Conservation (phyloP, 2,888 invertebrate genomes). For the Portevinia maculata region DNA sequence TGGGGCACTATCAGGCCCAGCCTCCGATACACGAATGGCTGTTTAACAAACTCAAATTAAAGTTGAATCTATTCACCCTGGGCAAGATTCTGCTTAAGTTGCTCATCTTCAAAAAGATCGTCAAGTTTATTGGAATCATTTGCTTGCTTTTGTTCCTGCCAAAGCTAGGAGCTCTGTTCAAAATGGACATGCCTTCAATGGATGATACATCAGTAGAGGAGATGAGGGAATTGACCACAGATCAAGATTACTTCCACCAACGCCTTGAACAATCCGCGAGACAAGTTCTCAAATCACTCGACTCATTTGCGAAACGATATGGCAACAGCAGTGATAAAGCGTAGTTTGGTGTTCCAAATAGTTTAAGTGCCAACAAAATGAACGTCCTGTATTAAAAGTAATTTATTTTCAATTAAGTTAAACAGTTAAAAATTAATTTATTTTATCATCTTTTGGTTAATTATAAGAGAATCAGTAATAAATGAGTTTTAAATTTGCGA, state of each 20-base stretch:
- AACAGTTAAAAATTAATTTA: constrained; percentile 35
- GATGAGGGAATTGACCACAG: constrained; percentile 32
- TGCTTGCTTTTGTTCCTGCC: constrained; percentile 91
- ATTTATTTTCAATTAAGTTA: constrained; percentile 39
- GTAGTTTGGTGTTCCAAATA: constrained; percentile 8
- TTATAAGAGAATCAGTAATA: constrained; percentile 19
- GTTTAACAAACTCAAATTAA: constrained; percentile 87
- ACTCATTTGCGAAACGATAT: constrained; percentile 54
- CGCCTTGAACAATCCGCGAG: constrained; percentile 58
- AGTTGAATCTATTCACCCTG: constrained; percentile 88
- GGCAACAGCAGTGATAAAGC: constrained; percentile 33
- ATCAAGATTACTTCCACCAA: constrained; percentile 54
- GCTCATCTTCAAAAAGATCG: constrained; percentile 91
- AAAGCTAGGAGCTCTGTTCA: constrained; percentile 83
- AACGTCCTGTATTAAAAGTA: constrained; percentile 26
- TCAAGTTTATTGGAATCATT: constrained; percentile 90
- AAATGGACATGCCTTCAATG: constrained; percentile 76
- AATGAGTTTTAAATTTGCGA: constrained; percentile 16
- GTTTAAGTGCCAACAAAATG: constrained; percentile 7
- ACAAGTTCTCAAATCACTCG: constrained; percentile 52
- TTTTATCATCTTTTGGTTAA: constrained; percentile 31
- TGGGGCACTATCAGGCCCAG: constrained; percentile 81
- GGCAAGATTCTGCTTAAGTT: constrained; percentile 90
- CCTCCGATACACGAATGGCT: constrained; percentile 83
- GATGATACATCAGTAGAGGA: constrained; percentile 55